A percentile compares a stretch with the other conserved stretches of the same genome.
phyloP scores from a whole-genome alignment of 2,888 invertebrate species.

The Lithophane semibrunnea region DNA sequence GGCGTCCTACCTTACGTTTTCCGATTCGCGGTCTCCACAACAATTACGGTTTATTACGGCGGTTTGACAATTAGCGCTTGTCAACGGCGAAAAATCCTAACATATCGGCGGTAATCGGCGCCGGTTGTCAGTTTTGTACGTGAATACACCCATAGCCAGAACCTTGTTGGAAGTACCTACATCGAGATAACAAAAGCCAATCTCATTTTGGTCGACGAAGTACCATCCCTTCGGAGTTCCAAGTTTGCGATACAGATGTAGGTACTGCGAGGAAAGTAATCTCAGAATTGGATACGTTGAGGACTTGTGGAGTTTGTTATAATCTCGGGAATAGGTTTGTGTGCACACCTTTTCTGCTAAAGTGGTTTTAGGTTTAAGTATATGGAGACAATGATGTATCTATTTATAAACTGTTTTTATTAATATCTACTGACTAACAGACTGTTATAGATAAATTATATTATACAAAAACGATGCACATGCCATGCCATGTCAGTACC shows the following conservation, averaged over 20 bases:
- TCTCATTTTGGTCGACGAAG: conserved; percentile 55
- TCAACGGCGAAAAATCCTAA: neutral
- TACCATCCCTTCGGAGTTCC: conserved; percentile 58
- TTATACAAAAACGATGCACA: too few species aligned
- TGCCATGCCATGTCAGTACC: too few species aligned
- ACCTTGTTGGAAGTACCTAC: conserved; percentile 27
- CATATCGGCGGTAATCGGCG: too few species aligned
- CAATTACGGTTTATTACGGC: too few species aligned
- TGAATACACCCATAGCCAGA: neutral
- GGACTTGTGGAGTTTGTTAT: conserved; percentile 30
- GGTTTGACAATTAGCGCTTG: too few species aligned
- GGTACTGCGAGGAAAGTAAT: conserved; percentile 60
- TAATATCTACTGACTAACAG: too few species aligned
- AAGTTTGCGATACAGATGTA: conserved; percentile 60
- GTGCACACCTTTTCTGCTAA: conserved; percentile 27
- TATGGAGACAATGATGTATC: neutral
- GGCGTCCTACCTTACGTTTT: too few species aligned
- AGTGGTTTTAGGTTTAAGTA: conserved; percentile 17
- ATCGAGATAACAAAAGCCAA: conserved; percentile 61
- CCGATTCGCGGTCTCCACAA: too few species aligned
- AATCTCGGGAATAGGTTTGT: conserved; percentile 42
- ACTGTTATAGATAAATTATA: too few species aligned
- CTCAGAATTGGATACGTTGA: conserved; percentile 61
- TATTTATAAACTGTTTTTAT: neutral
- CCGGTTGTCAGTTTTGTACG: neutral